phyloP scores from a whole-genome alignment of 2,888 invertebrate genomes.

The Brachylomia viminalis region DNA sequence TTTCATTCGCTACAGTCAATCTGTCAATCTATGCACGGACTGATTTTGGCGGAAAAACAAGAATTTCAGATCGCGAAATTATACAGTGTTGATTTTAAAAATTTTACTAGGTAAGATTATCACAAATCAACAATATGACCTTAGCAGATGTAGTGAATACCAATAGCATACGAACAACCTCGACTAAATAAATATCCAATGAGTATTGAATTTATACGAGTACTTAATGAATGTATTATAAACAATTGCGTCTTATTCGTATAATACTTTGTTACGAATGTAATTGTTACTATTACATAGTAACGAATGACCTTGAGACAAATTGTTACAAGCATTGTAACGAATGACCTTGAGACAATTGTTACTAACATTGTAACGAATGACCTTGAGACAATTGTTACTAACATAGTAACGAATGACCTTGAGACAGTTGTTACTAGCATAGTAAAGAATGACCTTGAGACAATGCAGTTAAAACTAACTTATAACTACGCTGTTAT shows the following conservation, averaged over 20 bases:
- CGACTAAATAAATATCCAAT: conserved; percentile 25
- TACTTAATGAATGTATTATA: not conserved
- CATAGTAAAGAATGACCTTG: conserved; percentile 10
- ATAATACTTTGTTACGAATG: conserved; percentile 27
- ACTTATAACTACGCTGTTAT: not conserved
- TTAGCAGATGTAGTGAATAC: conserved; percentile 20
- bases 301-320: conserved; percentile 11
- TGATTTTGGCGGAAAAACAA: not conserved
- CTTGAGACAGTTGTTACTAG: conserved; percentile 17
- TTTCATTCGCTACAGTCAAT: not conserved
- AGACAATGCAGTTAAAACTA: not conserved
- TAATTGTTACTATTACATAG: conserved; percentile 31
- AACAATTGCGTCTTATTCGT: conserved; percentile 17
- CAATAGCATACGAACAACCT: conserved; percentile 8
- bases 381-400: conserved; percentile 19
- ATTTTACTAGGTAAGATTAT: not conserved
- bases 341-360: conserved; percentile 11
- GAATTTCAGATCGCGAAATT: not conserved
- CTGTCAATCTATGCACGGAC: not conserved
- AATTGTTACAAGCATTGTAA: conserved; percentile 6
- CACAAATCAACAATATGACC: conserved; percentile 2
- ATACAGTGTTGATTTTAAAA: not conserved
- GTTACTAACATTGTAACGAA: conserved; percentile 2
- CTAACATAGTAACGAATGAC: conserved; percentile 1
- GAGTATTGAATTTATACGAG: conserved; percentile 11